These are phyloP conservation scores for Catharus fuscescens DNA, from an alignment of 2,113 vertebrate genomes.

Conservation along the genomic window DNA sequence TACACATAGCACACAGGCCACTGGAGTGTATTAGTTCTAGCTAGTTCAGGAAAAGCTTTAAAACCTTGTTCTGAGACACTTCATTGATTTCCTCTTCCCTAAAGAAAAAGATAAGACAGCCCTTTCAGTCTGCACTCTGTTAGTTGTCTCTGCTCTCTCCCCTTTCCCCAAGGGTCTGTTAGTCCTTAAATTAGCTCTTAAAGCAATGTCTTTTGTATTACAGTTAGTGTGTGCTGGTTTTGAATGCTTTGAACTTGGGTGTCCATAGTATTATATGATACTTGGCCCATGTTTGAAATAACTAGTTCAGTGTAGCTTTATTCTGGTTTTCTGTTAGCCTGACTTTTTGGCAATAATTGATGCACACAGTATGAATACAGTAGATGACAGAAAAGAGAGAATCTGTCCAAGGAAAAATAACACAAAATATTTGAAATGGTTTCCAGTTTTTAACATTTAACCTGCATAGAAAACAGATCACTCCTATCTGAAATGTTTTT, in stretches of 20 bases:
- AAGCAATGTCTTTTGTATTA: background rate
- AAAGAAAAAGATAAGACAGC: background rate
- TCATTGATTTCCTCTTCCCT: background rate
- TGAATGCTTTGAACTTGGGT: background rate
- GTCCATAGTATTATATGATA: background rate
- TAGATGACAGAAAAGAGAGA: background rate
- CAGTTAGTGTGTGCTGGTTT: background rate
- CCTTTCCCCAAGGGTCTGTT: background rate
- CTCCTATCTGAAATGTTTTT: background rate
- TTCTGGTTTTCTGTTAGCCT: background rate
- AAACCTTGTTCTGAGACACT: background rate
- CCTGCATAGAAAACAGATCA: background rate
- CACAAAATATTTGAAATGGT: background rate
- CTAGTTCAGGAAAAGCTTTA: conserved; percentile 11
- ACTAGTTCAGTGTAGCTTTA: background rate
- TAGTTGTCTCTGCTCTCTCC: background rate
- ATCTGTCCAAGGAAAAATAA: background rate
- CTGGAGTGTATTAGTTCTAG: background rate
- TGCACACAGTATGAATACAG: background rate
- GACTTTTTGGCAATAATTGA: background rate
- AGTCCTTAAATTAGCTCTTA: background rate
- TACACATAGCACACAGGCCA: background rate
- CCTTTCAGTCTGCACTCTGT: background rate
- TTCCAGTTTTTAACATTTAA: background rate
- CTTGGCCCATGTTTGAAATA: background rate